These are phyloP conservation scores for Tichodroma muraria DNA, from an alignment of 2,113 vertebrate genomes.

Conservation along the genomic window DNA sequence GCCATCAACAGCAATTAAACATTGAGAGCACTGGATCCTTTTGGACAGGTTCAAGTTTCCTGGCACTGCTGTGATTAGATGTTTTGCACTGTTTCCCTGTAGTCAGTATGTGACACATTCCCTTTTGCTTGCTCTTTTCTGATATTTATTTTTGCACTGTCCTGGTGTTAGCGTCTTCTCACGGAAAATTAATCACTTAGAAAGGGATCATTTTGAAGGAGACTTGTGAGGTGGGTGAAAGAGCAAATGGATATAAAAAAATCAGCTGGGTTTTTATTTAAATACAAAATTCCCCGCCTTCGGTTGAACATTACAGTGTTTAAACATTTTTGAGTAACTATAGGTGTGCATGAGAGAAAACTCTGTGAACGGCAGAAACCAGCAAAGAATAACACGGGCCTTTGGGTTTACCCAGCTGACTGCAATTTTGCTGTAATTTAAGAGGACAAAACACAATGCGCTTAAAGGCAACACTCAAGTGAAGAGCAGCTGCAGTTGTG, in stretches of 20 bases:
- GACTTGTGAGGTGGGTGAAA: neutral
- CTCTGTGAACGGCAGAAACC: neutral
- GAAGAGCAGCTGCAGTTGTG: constrained; percentile 1
- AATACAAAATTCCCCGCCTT: neutral
- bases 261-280: neutral
- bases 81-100: constrained; percentile 75
- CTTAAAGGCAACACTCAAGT: constrained; percentile 38
- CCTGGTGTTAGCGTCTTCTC: neutral
- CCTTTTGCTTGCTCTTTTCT: constrained; percentile 74
- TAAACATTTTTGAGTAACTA: neutral
- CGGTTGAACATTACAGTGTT: neutral
- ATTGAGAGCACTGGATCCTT: constrained; percentile 70
- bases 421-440: constrained; percentile 20
- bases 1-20: constrained; percentile 85
- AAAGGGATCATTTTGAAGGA: neutral
- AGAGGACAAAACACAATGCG: constrained; percentile 33
- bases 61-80: constrained; percentile 78
- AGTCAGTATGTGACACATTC: constrained; percentile 74
- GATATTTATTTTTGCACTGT: constrained; percentile 47
- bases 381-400: neutral
- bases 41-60: constrained; percentile 84
- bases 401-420: neutral
- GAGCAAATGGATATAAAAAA: neutral
- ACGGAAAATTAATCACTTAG: constrained; percentile 2
- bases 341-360: neutral